Evolutionary conservation across 2,113 vertebrate species (phyloP), one percentile per base, ranked within the genome.

Genomic region (Numenius arquata): DNA sequence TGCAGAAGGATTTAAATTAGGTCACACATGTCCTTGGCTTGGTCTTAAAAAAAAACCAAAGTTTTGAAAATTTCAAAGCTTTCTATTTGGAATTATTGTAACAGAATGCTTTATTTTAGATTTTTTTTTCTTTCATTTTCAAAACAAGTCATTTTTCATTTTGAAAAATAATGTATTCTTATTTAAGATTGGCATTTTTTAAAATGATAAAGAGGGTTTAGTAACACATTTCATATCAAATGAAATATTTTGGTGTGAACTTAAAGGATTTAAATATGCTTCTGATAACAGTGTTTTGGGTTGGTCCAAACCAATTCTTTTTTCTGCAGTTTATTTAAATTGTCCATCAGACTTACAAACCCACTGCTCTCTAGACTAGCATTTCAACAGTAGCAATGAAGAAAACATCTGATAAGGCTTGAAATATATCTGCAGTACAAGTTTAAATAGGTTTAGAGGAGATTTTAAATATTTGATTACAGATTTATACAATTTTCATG

Each of bases 141-240:
- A 36, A 56, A 85, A 41, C 14, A 43, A 73, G 4, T 14, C 0
- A 0, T 61, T 70, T 43, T 78, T 65, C 7, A 15, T 72, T 66
- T 89, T 68, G 11, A 41, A 30, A 52, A 78, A 45, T 2, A 59
- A 6, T 13, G 1, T 8, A 29, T 34, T 48, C 26, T 86, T 85
- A 61, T 45, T 86, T 72, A 59, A 58, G 22, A 63, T 18, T 5
- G 0, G 0, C 0, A n/a, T 47, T 70, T 67, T 61, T 38, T 6
- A 16, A 40, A 65, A 75, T 1, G 0, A 8, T 26, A n/a, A 32
- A 77, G 38, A 52, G 0, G 1, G 0, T 1, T 80, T 83, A 32
- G 30, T 75, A 7, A 63, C 19, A 32, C 7, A 61, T 45, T 70
- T 88, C 36, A 76, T 12, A 63, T 40, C 0, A 1, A 43, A 47